phyloP scores from a whole-genome alignment of 1,140 invertebrate genomes.

The Drosophila bocki region DNA sequence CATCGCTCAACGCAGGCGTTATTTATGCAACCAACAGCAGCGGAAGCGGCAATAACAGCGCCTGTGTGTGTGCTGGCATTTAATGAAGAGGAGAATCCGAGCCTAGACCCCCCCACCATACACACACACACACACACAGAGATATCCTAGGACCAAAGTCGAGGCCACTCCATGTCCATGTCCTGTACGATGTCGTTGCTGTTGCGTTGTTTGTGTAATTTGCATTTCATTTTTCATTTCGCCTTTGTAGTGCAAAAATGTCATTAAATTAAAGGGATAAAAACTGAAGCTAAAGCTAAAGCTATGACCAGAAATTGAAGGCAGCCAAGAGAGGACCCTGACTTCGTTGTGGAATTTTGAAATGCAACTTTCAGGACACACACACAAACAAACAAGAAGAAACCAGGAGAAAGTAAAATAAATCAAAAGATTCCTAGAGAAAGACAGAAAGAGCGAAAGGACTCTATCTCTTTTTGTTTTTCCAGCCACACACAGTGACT shows the following conservation, averaged over 20 bases:
- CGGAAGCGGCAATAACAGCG: constrained; percentile 32
- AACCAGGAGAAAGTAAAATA: constrained; percentile 19
- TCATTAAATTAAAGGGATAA: constrained; percentile 75
- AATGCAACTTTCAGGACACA: constrained; percentile 14
- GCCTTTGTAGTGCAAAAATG: constrained; percentile 72
- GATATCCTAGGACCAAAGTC: constrained; percentile 44
- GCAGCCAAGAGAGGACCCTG: not conserved
- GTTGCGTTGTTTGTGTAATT: constrained; percentile 65
- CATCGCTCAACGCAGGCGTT: constrained; percentile 56
- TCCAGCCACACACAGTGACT: not conserved
- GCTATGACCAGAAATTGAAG: constrained; percentile 13
- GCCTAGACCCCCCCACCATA: constrained; percentile 4
- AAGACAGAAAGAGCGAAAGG: not conserved
- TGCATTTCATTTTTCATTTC: constrained; percentile 73
- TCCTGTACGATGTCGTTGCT: constrained; percentile 20
- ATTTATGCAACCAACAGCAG: constrained; percentile 65
- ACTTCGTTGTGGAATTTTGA: constrained; percentile 6
- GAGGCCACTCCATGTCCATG: constrained; percentile 71
- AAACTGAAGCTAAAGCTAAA: constrained; percentile 17
- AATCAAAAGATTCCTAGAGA: constrained; percentile 24
- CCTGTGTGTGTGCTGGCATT: constrained; percentile 47
- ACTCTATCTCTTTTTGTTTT: constrained; percentile 1
- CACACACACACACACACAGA: not conserved
- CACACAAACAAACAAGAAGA: not conserved
- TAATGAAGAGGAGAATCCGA: constrained; percentile 63